Evolutionary conservation across 2,888 invertebrate species (phyloP).

Genomic region (Lamellibrachia satsuma): DNA sequence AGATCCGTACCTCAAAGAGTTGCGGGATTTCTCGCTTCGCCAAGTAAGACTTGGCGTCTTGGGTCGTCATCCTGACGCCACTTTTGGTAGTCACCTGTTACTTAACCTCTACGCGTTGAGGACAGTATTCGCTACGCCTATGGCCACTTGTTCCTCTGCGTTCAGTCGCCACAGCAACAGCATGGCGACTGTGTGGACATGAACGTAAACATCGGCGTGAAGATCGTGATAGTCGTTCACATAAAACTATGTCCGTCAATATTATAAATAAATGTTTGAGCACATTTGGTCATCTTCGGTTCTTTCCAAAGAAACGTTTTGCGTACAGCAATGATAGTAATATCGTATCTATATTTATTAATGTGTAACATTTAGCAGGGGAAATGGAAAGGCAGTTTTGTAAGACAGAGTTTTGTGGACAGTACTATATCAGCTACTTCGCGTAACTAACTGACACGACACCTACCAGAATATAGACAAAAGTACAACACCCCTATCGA

Average conservation of each 20-base stretch:
- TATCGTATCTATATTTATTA: neutral
- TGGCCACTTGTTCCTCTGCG: constrained; percentile 10
- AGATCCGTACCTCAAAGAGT: constrained; percentile 66
- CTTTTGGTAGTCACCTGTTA: constrained; percentile 13
- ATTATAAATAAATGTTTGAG: neutral
- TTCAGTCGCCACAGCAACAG: constrained; percentile 11
- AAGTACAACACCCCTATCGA: neutral
- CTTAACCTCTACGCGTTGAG: neutral
- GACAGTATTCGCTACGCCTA: neutral
- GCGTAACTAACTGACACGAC: constrained; percentile 1
- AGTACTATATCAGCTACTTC: neutral
- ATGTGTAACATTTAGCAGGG: neutral
- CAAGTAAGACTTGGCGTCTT: constrained; percentile 67
- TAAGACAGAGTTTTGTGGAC: neutral
- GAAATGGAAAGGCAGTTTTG: neutral
- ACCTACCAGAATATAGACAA: neutral
- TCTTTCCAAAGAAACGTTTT: neutral
- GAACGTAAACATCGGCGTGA: constrained; percentile 5
- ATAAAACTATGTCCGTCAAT: constrained; percentile 9
- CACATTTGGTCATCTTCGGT: neutral
- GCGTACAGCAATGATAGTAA: neutral
- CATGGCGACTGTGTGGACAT: constrained; percentile 12
- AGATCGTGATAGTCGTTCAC: constrained; percentile 2
- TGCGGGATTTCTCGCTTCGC: constrained; percentile 66
- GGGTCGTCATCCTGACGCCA: constrained; percentile 52